A percentile compares a stretch with the other conserved stretches of the same genome.
Conservation (phyloP, 2,113 vertebrate genomes). For the Nipponia nippon region DNA sequence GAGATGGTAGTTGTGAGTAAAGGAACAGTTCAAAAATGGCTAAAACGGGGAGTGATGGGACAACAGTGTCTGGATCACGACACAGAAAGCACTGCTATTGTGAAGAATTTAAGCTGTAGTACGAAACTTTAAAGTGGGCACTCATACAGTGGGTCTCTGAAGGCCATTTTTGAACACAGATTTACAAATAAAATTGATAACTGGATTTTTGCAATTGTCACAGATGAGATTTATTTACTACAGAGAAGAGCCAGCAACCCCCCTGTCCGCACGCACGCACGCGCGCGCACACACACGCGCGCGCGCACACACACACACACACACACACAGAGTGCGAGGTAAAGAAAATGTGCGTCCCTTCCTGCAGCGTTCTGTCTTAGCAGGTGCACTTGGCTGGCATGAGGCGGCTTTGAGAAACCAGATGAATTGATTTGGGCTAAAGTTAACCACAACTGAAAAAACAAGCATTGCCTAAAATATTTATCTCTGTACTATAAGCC, state of each 20-base stretch:
- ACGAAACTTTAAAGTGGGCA: not conserved
- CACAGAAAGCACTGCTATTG: not conserved
- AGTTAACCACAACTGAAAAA: slow-evolving; percentile 6
- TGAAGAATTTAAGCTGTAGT: not conserved
- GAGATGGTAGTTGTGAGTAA: not conserved
- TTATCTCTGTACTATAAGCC: not conserved
- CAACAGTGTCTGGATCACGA: not conserved
- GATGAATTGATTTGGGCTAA: not conserved
- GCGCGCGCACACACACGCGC: not conserved
- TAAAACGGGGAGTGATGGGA: not conserved
- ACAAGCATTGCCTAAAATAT: not conserved
- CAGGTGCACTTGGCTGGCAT: not conserved
- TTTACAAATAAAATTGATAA: not conserved
- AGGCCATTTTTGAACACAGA: not conserved
- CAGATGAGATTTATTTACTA: not conserved
- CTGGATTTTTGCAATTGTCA: not conserved
- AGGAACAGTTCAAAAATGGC: not conserved
- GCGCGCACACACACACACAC: too few relatives aligned
- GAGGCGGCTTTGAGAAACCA: not conserved
- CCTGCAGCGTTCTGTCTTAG: not conserved
- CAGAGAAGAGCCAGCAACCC: not conserved
- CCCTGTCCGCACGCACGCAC: not conserved
- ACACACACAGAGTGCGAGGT: not conserved
- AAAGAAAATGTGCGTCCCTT: not conserved
- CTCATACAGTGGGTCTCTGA: not conserved